Evolutionary conservation across 2,797 vertebrate genomes (phyloP).

Genomic region (Cygnus olor): DNA sequence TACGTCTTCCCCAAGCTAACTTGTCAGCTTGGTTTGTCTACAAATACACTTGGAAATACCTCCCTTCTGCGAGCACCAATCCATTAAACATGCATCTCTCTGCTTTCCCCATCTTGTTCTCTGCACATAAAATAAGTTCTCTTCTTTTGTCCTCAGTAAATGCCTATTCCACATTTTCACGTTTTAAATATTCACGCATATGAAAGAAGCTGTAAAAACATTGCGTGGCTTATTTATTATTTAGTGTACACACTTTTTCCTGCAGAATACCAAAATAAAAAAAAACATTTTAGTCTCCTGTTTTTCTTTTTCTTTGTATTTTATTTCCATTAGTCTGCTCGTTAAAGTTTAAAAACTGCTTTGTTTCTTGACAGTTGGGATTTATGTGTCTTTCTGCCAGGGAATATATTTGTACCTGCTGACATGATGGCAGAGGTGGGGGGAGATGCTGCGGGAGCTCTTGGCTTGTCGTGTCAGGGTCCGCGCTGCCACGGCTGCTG

Average conservation of each 20-base stretch:
- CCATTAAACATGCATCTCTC: constrained; percentile 82
- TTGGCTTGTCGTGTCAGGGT: background rate
- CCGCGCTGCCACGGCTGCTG: fast-evolving
- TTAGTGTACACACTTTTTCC: constrained; percentile 81
- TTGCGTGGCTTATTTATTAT: constrained; percentile 89
- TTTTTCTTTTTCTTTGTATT: constrained; percentile 78
- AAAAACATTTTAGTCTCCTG: constrained; percentile 78
- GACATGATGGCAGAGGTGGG: constrained; percentile 28
- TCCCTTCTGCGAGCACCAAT: constrained; percentile 72
- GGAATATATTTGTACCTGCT: constrained; percentile 74
- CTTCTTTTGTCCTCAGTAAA: constrained; percentile 75
- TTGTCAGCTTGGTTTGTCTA: constrained; percentile 83
- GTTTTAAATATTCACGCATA: constrained; percentile 90
- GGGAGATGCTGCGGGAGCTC: constrained; percentile 10
- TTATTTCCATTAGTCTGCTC: constrained; percentile 94
- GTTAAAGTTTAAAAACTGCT: constrained; percentile 96
- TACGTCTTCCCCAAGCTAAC: constrained; percentile 72
- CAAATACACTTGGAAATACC: constrained; percentile 76
- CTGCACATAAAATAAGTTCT: constrained; percentile 49
- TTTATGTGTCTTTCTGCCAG: constrained; percentile 80
- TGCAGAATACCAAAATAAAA: constrained; percentile 45
- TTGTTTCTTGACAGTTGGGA: constrained; percentile 80
- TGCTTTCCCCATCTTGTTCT: constrained; percentile 48
- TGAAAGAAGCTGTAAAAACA: constrained; percentile 85
- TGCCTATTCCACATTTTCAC: constrained; percentile 78